Conservation (phyloP, 2,113 vertebrate species). For the Microcebus tavaratra region DNA sequence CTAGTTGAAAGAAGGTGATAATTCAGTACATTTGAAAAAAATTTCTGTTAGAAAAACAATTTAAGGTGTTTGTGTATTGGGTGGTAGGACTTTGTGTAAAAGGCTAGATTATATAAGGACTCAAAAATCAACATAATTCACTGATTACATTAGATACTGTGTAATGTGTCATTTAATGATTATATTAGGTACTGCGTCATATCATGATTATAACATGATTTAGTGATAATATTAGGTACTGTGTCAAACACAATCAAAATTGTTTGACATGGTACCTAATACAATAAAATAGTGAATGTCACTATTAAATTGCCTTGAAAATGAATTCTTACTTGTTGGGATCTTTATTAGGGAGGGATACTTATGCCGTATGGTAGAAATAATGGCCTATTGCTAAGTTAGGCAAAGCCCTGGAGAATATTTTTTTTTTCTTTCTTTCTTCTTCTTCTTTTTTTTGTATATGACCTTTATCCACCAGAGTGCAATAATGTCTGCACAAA, state of each 20-base stretch:
- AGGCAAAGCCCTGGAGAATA: not conserved
- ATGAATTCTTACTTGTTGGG: slow-evolving; percentile 2
- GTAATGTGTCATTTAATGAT: not conserved
- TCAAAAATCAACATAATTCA: not conserved
- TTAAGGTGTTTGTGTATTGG: not conserved
- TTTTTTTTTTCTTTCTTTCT: slow-evolving; percentile 36
- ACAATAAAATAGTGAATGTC: not conserved
- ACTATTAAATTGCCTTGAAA: slow-evolving; percentile 36
- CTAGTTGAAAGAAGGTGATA: not conserved
- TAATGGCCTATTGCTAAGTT: not conserved
- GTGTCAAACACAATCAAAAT: not conserved
- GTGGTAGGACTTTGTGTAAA: not conserved
- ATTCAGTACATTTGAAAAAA: not conserved
- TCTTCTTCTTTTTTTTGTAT: not conserved
- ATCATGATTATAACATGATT: not conserved
- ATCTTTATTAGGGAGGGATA: slow-evolving; percentile 9
- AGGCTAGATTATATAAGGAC: not conserved
- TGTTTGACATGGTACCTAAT: not conserved
- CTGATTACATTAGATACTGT: not conserved
- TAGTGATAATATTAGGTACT: not conserved
- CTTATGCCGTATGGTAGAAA: not conserved
- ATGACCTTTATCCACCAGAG: too few relatives aligned
- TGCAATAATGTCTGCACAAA: too few relatives aligned
- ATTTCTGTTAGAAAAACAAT: not conserved
- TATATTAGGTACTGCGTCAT: not conserved